Evolutionary conservation across 2,113 vertebrate species (phyloP).

Genomic region (Zosterops lateralis): DNA sequence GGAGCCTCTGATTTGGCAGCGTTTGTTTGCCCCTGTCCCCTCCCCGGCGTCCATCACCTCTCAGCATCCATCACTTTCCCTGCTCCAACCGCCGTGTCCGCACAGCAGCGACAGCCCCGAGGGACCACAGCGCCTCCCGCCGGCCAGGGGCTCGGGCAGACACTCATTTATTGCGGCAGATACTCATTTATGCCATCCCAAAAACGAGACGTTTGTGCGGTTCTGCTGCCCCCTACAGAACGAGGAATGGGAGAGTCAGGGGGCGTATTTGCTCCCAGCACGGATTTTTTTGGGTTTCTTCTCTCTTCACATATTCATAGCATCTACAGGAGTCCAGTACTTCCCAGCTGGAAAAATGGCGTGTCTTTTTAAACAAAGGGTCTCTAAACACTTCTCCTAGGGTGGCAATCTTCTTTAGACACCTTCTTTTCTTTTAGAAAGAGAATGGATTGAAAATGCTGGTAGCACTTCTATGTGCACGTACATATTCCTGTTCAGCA

Average conservation of each 20-base stretch:
- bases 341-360: neutral
- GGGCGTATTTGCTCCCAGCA: neutral
- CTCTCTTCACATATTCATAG: neutral
- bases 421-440: neutral
- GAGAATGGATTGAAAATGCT: neutral
- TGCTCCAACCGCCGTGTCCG: neutral
- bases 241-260: neutral
- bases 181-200: accelerated
- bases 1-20: neutral
- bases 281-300: neutral
- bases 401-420: neutral
- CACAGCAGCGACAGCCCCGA: neutral
- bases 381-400: neutral
- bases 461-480: neutral
- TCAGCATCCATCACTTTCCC: neutral
- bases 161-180: neutral
- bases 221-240: slow-evolving; percentile 34
- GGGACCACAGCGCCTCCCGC: neutral
- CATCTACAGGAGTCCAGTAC: accelerated
- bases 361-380: neutral
- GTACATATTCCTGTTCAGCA: neutral
- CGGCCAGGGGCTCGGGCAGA: accelerated
- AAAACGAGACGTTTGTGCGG: accelerated
- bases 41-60: neutral
- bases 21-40: neutral